Base-by-base conservation (phyloP, 2,113 vertebrate genomes). In the Hippoglossus stenolepis region DNA sequence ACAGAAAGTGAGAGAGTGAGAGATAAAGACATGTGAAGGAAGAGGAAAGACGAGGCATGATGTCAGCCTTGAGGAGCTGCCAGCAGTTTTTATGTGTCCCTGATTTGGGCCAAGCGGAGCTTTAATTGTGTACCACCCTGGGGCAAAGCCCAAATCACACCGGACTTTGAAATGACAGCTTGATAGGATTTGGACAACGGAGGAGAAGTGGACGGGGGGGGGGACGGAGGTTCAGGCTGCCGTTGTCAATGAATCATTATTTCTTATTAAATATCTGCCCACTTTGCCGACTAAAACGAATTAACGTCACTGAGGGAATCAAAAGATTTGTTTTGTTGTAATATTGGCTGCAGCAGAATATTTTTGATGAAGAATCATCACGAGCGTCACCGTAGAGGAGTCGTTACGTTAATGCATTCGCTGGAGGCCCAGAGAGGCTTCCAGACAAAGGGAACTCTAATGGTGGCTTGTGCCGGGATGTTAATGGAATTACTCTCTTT, bases 11-110 rank as follows among this genome's bases (percentile, higher is more conserved):
- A 70, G 77, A 65, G 62, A 54, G 78, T 70, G 43, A 75, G 78
- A 67, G 74, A 84, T 61, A 71, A 59, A 53, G 59, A 80, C 31
- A 66, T 82, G 74, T 82, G 9, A 75, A 71, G 53, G 61, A 63
- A 21, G 51, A 54, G 51, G n/a, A 15, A 53, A 70, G 70, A 62
- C 57, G 51, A 71, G 14, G 94, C 93, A 96, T 98, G 97, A 97
- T 96, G 96, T 97, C 96, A 98, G 96, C 90, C 93, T 97, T 96
- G 95, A 97, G 94, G 91, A 91, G 80, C 82, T 94, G 97, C 97
- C 97, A 98, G 95, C 90, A 91, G 94, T 94, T 95, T 95, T 14
- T 26, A 80, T 95, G 94, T 95, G 94, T 95, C 94, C 93, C 89
- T 91, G 91, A 90, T 94, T 93, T 89, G 85, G 90, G 94, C 95